These are phyloP conservation scores for Polypedilum pembai DNA, from an alignment of 1,140 invertebrate species.

Conservation along the genomic window DNA sequence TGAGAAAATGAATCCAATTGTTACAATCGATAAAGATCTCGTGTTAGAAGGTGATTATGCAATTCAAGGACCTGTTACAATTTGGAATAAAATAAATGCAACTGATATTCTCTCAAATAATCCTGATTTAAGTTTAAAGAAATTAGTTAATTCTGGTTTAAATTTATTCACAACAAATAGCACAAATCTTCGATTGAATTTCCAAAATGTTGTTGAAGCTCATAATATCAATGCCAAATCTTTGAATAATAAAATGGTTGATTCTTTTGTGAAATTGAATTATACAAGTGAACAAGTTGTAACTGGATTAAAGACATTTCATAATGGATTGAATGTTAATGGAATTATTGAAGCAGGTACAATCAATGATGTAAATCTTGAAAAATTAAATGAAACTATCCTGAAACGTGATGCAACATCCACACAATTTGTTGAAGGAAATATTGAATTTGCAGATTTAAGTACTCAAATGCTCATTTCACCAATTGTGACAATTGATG, in stretches of 20 bases:
- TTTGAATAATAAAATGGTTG: constrained; percentile 36
- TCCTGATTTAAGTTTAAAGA: constrained; percentile 32
- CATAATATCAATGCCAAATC: constrained; percentile 37
- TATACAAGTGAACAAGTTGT: constrained; percentile 36
- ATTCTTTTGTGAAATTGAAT: constrained; percentile 37
- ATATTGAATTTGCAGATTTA: constrained; percentile 39
- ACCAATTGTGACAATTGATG: constrained; percentile 31
- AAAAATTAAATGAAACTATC: constrained; percentile 35
- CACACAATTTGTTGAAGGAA: constrained; percentile 41
- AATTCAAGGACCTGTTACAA: constrained; percentile 41
- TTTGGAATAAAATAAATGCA: constrained; percentile 37
- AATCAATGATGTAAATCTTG: constrained; percentile 36
- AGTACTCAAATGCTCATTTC: constrained; percentile 34
- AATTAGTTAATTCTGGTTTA: constrained; percentile 33
- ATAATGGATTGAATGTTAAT: constrained; percentile 27
- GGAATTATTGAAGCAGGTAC: constrained; percentile 35
- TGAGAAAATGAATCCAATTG: constrained; percentile 42
- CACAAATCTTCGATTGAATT: constrained; percentile 40
- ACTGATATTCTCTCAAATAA: constrained; percentile 35
- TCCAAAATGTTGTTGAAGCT: constrained; percentile 39
- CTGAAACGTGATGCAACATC: constrained; percentile 37
- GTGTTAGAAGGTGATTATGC: constrained; percentile 41
- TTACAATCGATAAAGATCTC: constrained; percentile 38
- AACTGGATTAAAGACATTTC: constrained; percentile 34
- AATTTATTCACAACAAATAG: constrained; percentile 32